Conservation (phyloP, 1,140 invertebrate species). For the Cotesia typhae region DNA sequence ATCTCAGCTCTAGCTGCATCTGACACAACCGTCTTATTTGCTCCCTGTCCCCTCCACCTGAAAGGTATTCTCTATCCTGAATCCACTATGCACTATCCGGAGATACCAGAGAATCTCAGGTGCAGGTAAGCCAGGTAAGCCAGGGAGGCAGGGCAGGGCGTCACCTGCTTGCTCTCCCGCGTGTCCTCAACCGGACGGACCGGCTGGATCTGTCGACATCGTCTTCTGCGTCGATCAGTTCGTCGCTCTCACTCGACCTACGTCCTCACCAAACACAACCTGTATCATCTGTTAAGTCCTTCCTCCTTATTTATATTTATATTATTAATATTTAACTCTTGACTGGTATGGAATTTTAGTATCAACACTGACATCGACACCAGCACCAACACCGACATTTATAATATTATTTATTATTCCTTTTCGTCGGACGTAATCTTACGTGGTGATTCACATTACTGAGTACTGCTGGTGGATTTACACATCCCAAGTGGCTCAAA, state of each 20-base stretch:
- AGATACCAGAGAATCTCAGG: slow-evolving; percentile 7
- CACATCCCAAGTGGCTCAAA: no score
- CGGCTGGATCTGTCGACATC: slow-evolving; percentile 36
- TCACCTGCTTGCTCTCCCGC: slow-evolving; percentile 37
- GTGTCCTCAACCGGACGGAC: slow-evolving; percentile 33
- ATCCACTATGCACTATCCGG: not conserved
- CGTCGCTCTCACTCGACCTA: slow-evolving; percentile 40
- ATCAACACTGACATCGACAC: no score
- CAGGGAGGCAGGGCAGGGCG: not conserved
- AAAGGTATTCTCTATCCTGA: not conserved
- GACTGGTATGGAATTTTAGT: no score
- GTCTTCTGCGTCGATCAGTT: slow-evolving; percentile 41
- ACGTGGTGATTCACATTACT: no score
- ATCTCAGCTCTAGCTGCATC: slow-evolving; percentile 4
- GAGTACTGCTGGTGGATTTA: no score
- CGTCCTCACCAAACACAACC: slow-evolving; percentile 40
- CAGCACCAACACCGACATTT: no score
- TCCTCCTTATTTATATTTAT: slow-evolving; percentile 5
- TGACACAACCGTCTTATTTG: not conserved
- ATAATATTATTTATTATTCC: no score
- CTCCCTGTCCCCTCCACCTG: not conserved
- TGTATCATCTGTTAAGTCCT: slow-evolving; percentile 38
- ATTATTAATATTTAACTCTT: not conserved
- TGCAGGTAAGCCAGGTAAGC: slow-evolving; percentile 9
- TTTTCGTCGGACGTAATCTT: no score